These are phyloP conservation scores for Ammodytes marinus DNA, from an alignment of 2,113 vertebrate genomes.

Conservation along the genomic window DNA sequence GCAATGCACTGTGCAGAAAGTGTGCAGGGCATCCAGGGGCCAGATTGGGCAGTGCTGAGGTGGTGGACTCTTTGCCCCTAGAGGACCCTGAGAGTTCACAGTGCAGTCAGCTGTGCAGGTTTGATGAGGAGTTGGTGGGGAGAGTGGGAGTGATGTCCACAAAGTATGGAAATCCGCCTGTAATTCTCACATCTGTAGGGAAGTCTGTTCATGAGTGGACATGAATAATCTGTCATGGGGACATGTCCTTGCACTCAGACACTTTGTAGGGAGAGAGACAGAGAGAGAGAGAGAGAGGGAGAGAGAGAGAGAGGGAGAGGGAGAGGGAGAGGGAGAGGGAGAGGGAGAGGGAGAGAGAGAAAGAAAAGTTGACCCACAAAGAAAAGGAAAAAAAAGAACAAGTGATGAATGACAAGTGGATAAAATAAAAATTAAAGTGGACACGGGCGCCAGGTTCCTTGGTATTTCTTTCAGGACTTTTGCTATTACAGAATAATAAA, in stretches of 20 bases:
- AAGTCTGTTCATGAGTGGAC: slow-evolving; percentile 24
- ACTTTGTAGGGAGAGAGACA: background rate
- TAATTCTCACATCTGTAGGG: slow-evolving; percentile 36
- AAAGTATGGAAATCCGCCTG: slow-evolving; percentile 57
- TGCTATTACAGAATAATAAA: background rate
- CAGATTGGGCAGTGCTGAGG: slow-evolving; percentile 24
- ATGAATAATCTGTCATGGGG: slow-evolving; percentile 39
- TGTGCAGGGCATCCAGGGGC: slow-evolving; percentile 22
- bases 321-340: background rate
- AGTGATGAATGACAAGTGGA: background rate
- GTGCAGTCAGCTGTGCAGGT: slow-evolving; percentile 68
- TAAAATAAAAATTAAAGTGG: slow-evolving; percentile 22
- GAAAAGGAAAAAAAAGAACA: background rate
- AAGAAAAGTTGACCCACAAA: background rate
- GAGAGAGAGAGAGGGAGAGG: background rate
- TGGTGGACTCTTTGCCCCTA: slow-evolving; percentile 27
- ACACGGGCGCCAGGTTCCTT: background rate
- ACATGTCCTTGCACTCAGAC: slow-evolving; percentile 33
- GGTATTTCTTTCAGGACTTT: background rate
- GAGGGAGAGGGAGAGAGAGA: background rate
- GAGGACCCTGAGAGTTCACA: slow-evolving; percentile 64
- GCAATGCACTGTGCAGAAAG: background rate
- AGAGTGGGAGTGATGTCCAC: slow-evolving; percentile 18
- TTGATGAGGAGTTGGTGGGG: slow-evolving; percentile 19
- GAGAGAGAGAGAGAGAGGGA: background rate